phyloP scores from a whole-genome alignment of 30 jellyfish, hydroid and myxozoan genomes.

The Phacellophora camtschatica region DNA sequence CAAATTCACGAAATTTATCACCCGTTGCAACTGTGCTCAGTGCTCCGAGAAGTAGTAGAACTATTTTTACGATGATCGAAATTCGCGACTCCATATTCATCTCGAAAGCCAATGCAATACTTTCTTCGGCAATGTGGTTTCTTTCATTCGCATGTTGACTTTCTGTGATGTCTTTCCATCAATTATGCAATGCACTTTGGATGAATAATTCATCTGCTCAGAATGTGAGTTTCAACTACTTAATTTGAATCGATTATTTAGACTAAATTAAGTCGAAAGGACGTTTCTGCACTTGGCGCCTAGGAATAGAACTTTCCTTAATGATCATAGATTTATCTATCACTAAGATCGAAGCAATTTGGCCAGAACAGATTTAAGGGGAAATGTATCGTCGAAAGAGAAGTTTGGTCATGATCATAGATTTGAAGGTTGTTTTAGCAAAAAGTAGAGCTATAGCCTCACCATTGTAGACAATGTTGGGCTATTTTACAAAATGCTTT shows the following conservation, averaged over 20 bases:
- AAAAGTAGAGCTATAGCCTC: too few species aligned
- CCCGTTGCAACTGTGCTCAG: neutral
- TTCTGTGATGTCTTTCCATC: neutral
- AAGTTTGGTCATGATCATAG: too few species aligned
- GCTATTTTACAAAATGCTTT: too few species aligned
- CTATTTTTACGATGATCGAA: neutral
- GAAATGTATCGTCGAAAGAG: too few species aligned
- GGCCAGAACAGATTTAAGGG: too few species aligned
- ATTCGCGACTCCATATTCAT: neutral
- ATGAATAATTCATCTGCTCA: neutral
- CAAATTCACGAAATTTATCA: conserved; percentile 1
- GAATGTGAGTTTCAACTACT: neutral
- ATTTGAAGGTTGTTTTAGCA: too few species aligned
- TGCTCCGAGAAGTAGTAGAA: neutral
- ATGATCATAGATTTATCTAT: too few species aligned
- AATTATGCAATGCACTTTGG: neutral
- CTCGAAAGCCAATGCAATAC: neutral
- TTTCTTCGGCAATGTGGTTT: neutral
- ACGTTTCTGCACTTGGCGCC: too few species aligned
- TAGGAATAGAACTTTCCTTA: too few species aligned
- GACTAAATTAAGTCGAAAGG: too few species aligned
- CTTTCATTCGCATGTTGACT: neutral
- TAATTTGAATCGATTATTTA: neutral
- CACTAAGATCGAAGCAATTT: too few species aligned
- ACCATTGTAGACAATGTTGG: too few species aligned